Base-by-base conservation (phyloP, 2,113 vertebrate genomes). In the Microcebus lehilahytsara region DNA sequence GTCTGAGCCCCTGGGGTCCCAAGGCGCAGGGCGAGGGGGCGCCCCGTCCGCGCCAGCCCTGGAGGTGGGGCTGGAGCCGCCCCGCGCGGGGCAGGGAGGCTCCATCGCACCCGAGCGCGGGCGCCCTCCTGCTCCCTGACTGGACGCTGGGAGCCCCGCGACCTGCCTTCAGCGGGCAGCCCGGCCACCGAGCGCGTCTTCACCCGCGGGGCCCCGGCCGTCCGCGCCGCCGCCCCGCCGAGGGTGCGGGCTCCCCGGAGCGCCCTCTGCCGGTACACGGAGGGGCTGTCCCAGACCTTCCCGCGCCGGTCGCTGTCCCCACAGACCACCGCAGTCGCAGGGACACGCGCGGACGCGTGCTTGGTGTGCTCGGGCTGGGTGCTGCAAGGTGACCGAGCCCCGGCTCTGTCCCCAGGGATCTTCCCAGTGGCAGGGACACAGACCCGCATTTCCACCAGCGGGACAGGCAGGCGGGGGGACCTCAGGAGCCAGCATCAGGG, bases 211-310 rank as follows among this genome's bases (percentile, higher is more conserved):
- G 25, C 60, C 71, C 49, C 80, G 22, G 13, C 23, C 27, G 12
- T 17, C 30, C 20, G 19, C 12, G 37, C 79, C 2, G 12, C 32
- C 32, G 42, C 37, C 25, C 32, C 25, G 42, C 37, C 20, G 42
- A 62, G 53, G 64, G 22, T 13, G 9, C 14, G 56, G 56, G 3
- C 25, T 58, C 74, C 46, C 71, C 22, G 32, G 40, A 90, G 85
- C 81, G 53, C 88, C 85, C 96, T 96, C 95, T 97, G 95, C 95
- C 32, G 88, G 69, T 27, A 2, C 12, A 5, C 16, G 2, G 25
- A 23, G n/a, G 58, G 69, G 64, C 51, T 53, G 22, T 46, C 60
- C 10, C 34, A 66, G 42, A 74, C 2, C 27, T 8, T 7, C 19
- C 71, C 12, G 79, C 19, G 0, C 8, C 3, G 14, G 19, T 17